phyloP scores from a whole-genome alignment of 2,888 invertebrate genomes.

The Synanthedon myopaeformis region DNA sequence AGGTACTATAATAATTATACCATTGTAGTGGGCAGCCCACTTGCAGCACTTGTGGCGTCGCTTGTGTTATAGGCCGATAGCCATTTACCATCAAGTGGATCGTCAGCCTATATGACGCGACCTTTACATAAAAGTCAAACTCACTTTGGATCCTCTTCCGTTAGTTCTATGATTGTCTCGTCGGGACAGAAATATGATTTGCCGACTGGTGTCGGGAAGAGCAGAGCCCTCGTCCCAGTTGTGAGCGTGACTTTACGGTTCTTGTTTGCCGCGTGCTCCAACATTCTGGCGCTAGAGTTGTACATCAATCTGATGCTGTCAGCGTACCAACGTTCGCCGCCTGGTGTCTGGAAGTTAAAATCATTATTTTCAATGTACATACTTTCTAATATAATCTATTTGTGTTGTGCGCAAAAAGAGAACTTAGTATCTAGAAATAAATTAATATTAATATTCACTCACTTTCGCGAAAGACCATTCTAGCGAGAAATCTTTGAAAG shows the following conservation, averaged over 20 bases:
- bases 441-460: constrained; percentile 8
- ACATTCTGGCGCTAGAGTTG: constrained; percentile 73
- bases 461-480: constrained; percentile 86
- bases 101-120: background rate
- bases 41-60: too few relatives aligned
- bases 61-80: too few relatives aligned
- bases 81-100: background rate
- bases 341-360: constrained; percentile 76
- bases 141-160: constrained; percentile 62
- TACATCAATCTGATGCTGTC: constrained; percentile 81
- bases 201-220: constrained; percentile 89
- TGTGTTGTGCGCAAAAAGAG: too few relatives aligned
- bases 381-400: too few relatives aligned
- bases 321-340: constrained; percentile 91
- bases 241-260: constrained; percentile 63
- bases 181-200: constrained; percentile 83
- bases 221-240: constrained; percentile 71
- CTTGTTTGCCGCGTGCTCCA: constrained; percentile 72
- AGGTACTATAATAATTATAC: too few relatives aligned
- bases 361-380: too few relatives aligned
- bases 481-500: constrained; percentile 81
- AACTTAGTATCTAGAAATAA: background rate
- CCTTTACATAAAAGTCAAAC: constrained; percentile 5
- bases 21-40: too few relatives aligned
- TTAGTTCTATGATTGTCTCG: constrained; percentile 75